Percentiles rank a stretch among this genome's conserved stretches.
Evolutionary conservation across 2,113 vertebrate genomes (phyloP).

Genomic region (Rhagologus leucostigma): DNA sequence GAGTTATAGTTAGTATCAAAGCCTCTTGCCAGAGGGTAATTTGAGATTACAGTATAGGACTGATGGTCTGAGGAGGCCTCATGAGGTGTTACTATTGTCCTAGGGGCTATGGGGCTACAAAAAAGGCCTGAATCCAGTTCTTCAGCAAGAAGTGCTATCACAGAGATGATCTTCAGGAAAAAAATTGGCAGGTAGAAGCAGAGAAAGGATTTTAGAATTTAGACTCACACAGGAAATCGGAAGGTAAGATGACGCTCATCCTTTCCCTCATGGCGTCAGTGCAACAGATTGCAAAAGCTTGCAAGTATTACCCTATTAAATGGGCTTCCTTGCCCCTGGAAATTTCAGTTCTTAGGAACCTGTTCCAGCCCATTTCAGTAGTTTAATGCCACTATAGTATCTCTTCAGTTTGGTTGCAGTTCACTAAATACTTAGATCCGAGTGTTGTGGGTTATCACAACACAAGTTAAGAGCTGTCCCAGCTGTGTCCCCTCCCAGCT

Average conservation of each 20-base stretch:
- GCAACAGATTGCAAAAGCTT: neutral
- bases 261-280: neutral
- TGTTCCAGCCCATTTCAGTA: neutral
- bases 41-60: neutral
- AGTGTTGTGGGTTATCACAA: neutral
- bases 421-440: neutral
- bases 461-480: neutral
- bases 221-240: neutral
- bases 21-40: neutral
- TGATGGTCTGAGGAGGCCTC: neutral
- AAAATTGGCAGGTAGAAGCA: neutral
- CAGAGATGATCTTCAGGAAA: neutral
- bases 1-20: neutral
- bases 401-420: neutral
- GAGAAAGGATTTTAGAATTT: neutral
- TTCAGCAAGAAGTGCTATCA: neutral
- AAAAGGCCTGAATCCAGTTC: neutral
- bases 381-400: neutral
- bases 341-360: neutral
- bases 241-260: neutral
- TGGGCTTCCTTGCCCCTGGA: neutral
- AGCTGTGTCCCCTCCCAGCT: neutral
- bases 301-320: neutral
- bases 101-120: neutral
- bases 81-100: neutral